Evolutionary conservation across 2,113 vertebrate genomes (phyloP).

Genomic region (Drymodes brunneopygia): DNA sequence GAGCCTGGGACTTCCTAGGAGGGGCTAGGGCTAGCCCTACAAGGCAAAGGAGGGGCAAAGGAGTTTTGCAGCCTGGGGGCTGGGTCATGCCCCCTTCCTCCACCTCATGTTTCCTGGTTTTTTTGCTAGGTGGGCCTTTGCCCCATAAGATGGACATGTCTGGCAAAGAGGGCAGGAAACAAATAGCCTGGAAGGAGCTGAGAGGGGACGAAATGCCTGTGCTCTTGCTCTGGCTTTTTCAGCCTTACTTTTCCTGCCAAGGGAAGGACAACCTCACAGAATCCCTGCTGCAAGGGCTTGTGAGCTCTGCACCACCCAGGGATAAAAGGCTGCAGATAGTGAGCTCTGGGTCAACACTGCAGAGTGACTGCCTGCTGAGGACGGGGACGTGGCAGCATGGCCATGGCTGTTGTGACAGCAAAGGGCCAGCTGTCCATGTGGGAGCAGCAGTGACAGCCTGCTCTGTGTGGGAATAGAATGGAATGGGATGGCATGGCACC

Average conservation of each 20-base stretch:
- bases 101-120: accelerated
- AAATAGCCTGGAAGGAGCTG: conserved; percentile 7
- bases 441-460: neutral
- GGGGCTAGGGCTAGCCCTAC: no score
- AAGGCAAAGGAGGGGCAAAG: neutral
- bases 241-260: neutral
- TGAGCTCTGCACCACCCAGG: accelerated
- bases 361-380: neutral
- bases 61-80: neutral
- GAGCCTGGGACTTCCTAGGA: neutral
- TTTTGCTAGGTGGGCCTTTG: neutral
- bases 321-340: neutral
- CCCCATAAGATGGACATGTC: neutral
- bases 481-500: neutral
- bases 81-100: neutral
- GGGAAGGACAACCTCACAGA: neutral
- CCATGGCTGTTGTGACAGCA: neutral
- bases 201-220: neutral
- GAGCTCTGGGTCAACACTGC: neutral
- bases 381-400: neutral
- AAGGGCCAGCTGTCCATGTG: neutral
- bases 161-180: conserved; percentile 25
- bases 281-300: neutral
- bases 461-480: neutral
- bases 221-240: neutral